These are phyloP conservation scores for Cynoglossus semilaevis DNA, from an alignment of 2,113 vertebrate genomes.

Conservation along the genomic window DNA sequence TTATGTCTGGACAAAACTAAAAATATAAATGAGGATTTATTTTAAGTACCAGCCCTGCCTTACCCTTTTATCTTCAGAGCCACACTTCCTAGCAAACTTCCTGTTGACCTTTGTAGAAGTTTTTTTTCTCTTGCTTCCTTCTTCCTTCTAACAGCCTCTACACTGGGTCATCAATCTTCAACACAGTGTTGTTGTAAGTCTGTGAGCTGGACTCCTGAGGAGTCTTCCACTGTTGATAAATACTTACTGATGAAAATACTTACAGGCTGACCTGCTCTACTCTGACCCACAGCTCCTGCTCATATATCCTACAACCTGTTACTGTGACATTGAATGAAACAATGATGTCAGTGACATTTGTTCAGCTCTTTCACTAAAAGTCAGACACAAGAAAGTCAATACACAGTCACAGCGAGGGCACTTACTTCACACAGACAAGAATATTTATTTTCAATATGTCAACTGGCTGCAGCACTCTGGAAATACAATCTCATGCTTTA, in stretches of 20 bases:
- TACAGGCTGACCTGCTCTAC: neutral
- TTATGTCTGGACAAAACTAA: neutral
- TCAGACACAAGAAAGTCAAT: neutral
- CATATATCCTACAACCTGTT: neutral
- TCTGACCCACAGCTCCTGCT: neutral
- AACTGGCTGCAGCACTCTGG: neutral
- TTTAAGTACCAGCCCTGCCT: neutral
- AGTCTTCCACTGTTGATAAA: neutral
- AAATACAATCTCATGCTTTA: neutral
- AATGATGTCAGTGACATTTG: neutral
- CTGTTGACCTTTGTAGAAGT: neutral
- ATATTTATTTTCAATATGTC: constrained; percentile 5
- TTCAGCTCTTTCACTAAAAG: constrained; percentile 1
- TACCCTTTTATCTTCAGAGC: neutral
- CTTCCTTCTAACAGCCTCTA: neutral
- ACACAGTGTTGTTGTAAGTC: neutral
- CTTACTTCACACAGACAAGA: neutral
- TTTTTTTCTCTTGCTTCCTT: neutral
- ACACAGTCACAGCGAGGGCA: neutral
- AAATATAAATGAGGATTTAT: neutral
- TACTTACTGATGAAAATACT: no score
- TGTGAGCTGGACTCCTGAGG: neutral
- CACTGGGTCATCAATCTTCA: neutral
- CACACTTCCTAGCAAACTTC: neutral
- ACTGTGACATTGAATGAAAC: neutral